Evolutionary conservation across 2,797 vertebrate genomes (phyloP), one percentile per base, ranked within the genome.

Genomic region (Pseudochromis fuscus): DNA sequence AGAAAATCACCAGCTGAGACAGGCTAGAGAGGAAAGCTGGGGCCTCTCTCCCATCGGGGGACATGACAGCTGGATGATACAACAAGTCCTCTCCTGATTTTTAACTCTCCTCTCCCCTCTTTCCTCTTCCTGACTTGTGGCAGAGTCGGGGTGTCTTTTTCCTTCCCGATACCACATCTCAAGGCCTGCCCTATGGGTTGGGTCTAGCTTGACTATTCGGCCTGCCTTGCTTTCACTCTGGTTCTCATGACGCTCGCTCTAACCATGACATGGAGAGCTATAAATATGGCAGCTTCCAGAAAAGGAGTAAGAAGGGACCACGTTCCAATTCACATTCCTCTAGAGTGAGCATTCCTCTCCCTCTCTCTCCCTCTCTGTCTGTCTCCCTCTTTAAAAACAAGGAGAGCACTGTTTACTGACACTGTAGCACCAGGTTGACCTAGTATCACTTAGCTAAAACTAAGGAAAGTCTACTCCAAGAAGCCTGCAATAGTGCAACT

Each of bases 271-370:
- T 66, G 84, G 62, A 28, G 68, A 21, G 79, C 90, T 95, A 94
- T 91, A 93, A 93, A 95, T 95, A 94, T 64, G 73, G 58, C 69
- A 21, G 12, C 83, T 81, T 84, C 85, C 87, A 69, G 64, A 91
- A 89, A 88, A 81, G 85, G 90, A 89, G 87, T 57, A 86, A 86
- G 84, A 80, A 73, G 67, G 73, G 68, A 82, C 11, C 44, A 67
- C 70, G 57, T 72, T 75, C 67, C 23, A 48, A 60, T 74, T 85
- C 66, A 81, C 87, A 91, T 93, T 93, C 89, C 83, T 81, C 19
- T 40, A 30, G 81, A 75, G 86, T 69, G 81, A 90, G 80, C 86
- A 87, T 83, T 82, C 81, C 79, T 75, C 55, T 69, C 60, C 42
- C 28, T 59, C 57, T 57, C 58, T 61, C 72, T 59, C 53, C 62